Conservation (phyloP, 2,113 vertebrate genomes). For the Pygoscelis adeliae region DNA sequence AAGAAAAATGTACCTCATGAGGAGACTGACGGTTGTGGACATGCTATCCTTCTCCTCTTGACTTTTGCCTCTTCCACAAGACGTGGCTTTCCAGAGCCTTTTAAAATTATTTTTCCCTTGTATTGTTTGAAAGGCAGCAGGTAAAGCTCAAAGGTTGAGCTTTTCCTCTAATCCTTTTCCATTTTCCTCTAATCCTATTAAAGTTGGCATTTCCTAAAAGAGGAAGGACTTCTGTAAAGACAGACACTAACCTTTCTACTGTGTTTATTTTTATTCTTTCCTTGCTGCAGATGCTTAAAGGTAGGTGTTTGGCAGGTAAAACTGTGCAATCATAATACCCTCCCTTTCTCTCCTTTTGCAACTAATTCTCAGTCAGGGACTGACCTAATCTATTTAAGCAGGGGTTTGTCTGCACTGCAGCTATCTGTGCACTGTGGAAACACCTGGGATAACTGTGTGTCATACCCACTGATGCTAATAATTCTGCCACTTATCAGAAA, state of each 20-base stretch:
- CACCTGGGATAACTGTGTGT: background rate
- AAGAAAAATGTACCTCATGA: background rate
- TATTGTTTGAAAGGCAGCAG: slow-evolving; percentile 11
- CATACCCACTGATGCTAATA: background rate
- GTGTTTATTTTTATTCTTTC: background rate
- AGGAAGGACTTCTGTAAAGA: background rate
- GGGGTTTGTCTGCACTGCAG: background rate
- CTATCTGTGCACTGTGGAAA: background rate
- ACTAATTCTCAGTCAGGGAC: background rate
- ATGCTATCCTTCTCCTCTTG: background rate
- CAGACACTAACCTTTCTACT: slow-evolving; percentile 30
- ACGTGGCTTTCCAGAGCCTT: background rate
- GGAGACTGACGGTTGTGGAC: background rate
- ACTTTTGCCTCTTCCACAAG: background rate
- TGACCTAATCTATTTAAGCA: background rate
- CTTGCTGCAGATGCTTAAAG: slow-evolving; percentile 57
- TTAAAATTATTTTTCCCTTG: background rate
- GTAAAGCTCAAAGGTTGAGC: background rate
- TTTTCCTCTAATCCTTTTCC: background rate
- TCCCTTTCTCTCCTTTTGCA: background rate
- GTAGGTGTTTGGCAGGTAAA: slow-evolving; percentile 49
- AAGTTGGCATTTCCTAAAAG: background rate
- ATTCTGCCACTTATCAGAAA: background rate
- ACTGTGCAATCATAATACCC: background rate
- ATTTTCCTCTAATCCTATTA: background rate